A percentile compares a stretch with the other conserved stretches of the same genome.
phyloP scores from a whole-genome alignment of 2,113 vertebrate species.

The Scortum barcoo region DNA sequence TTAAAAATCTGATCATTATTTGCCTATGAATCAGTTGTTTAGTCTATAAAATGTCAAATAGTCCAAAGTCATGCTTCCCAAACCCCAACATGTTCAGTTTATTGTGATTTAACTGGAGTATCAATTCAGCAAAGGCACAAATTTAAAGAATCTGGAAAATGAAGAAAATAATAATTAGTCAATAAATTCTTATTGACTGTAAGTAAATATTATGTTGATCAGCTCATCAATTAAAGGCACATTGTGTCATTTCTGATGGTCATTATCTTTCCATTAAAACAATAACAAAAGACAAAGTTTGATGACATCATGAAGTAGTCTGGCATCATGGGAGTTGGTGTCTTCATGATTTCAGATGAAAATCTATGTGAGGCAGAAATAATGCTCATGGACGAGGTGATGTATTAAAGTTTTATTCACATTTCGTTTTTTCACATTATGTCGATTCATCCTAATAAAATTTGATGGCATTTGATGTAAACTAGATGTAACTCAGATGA shows the following conservation, averaged over 20 bases:
- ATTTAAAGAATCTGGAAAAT: neutral
- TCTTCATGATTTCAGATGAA: neutral
- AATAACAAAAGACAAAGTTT: too few species aligned
- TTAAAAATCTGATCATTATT: neutral
- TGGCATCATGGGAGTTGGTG: neutral
- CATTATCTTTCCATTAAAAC: too few species aligned
- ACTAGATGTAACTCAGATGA: neutral
- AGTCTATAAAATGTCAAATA: too few species aligned
- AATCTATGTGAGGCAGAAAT: neutral
- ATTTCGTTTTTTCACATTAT: neutral
- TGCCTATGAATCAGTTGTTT: neutral
- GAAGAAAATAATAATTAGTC: neutral
- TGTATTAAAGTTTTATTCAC: neutral
- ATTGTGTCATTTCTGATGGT: too few species aligned
- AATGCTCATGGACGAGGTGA: neutral
- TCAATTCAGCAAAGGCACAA: too few species aligned
- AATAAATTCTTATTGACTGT: neutral
- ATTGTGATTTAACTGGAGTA: too few species aligned
- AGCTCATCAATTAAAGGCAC: neutral
- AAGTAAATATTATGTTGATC: neutral
- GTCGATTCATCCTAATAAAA: neutral
- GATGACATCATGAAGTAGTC: too few species aligned
- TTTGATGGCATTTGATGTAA: too few species aligned
- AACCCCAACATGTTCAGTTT: too few species aligned
- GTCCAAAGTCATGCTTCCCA: too few species aligned